Percentiles rank a stretch among this genome's conserved stretches.
Evolutionary conservation across 2,797 vertebrate species (phyloP).

Genomic region (Gymnopithys bicolor): DNA sequence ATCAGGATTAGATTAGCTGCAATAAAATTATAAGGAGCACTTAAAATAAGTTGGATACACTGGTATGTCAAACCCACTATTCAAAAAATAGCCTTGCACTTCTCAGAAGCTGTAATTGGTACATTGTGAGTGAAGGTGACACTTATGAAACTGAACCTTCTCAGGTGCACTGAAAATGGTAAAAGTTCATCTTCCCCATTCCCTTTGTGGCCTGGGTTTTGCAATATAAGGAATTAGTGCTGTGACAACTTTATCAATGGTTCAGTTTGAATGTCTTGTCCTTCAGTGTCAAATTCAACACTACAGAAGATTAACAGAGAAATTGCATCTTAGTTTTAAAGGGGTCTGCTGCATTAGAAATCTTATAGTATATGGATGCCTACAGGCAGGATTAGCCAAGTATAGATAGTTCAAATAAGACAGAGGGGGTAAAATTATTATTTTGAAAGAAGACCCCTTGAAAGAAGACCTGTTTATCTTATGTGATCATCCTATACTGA

Average conservation of each 20-base stretch:
- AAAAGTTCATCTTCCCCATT: neutral
- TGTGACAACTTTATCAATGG: neutral
- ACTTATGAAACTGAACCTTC: neutral
- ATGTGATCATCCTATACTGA: neutral
- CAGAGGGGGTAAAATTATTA: neutral
- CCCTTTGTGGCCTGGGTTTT: neutral
- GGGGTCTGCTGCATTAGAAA: neutral
- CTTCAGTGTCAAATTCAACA: neutral
- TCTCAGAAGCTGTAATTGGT: neutral
- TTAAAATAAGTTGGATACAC: neutral
- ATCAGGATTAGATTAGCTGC: neutral
- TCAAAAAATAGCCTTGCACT: neutral
- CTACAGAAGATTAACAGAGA: neutral
- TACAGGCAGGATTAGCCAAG: neutral
- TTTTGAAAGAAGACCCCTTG: neutral
- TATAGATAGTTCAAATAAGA: neutral
- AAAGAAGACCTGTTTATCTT: neutral
- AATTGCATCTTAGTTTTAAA: neutral
- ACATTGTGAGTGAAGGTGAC: neutral
- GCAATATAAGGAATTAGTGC: neutral
- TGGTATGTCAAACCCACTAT: neutral
- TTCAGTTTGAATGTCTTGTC: neutral
- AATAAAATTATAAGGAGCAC: neutral
- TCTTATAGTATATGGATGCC: neutral
- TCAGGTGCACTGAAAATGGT: neutral